Evolutionary conservation across 2,113 vertebrate species (phyloP).

Genomic region (Chiloscyllium plagiosum): DNA sequence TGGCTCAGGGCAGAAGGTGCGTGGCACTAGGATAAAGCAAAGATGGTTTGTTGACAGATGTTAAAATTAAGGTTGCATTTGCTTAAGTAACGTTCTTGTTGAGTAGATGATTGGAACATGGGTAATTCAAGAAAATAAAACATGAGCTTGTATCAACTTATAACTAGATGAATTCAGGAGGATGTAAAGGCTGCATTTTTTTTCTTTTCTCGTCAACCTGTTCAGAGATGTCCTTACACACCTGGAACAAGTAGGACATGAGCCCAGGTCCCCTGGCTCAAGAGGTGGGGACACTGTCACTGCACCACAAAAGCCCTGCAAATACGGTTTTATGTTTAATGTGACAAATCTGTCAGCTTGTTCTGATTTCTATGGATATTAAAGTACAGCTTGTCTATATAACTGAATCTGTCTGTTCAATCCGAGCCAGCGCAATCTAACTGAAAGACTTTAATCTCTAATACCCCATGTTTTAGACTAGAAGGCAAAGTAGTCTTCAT

Average conservation of each 20-base stretch:
- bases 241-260: no score
- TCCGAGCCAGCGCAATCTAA: no score
- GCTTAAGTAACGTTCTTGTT: background rate
- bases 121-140: background rate
- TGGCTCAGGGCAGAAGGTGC: background rate
- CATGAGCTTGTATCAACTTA: background rate
- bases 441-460: background rate
- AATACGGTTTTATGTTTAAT: background rate
- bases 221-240: no score
- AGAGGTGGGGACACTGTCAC: no score
- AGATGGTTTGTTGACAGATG: background rate
- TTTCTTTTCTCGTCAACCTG: no score
- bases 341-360: background rate
- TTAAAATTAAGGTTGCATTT: background rate
- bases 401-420: background rate
- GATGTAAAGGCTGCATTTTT: no score
- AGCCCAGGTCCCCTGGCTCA: no score
- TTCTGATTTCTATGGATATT: background rate
- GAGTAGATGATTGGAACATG: background rate
- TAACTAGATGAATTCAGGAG: background rate
- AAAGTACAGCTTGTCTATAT: background rate
- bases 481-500: no score
- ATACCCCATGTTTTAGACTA: no score
- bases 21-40: background rate
- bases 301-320: no score